Percentiles rank a stretch among this genome's conserved stretches.
Evolutionary conservation across 2,888 invertebrate species (phyloP).

Genomic region (Mesorhabditis belari): DNA sequence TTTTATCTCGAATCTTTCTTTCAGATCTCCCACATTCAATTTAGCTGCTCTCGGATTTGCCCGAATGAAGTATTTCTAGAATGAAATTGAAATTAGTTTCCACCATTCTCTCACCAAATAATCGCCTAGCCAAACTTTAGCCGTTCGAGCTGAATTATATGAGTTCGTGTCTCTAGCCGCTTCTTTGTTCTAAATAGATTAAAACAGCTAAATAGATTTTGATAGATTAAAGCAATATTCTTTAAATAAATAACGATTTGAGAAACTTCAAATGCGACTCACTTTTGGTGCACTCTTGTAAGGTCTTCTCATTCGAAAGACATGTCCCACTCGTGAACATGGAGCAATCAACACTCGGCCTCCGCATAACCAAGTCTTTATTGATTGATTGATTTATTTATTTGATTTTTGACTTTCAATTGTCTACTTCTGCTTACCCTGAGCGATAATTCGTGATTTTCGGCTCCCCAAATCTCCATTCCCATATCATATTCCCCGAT

Average conservation of each 20-base stretch:
- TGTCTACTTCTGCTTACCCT: conserved; percentile 64
- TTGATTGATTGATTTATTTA: background rate
- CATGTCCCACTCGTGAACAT: conserved; percentile 91
- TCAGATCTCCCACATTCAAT: conserved; percentile 70
- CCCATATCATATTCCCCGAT: conserved; percentile 96
- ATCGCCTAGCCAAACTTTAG: conserved; percentile 99
- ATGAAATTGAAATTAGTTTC: background rate
- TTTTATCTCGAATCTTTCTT: conserved; percentile 68
- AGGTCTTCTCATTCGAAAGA: conserved; percentile 93
- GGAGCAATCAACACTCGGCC: conserved; percentile 88
- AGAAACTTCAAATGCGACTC: no score
- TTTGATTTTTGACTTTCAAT: background rate
- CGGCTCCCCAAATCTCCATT: conserved; percentile 99
- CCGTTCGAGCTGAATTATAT: conserved; percentile 94
- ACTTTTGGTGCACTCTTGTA: conserved; percentile 72
- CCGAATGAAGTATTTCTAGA: conserved; percentile 36
- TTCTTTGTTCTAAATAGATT: conserved; percentile 22
- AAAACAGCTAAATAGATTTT: background rate
- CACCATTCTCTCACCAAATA: conserved; percentile 67
- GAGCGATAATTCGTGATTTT: conserved; percentile 88
- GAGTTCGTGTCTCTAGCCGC: conserved; percentile 73
- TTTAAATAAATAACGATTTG: no score
- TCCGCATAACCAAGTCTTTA: conserved; percentile 93
- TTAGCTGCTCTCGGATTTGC: conserved; percentile 61
- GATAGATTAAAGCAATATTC: background rate